These are phyloP conservation scores for Sycophila texana DNA, from an alignment of 2,888 invertebrate genomes.

Conservation along the genomic window DNA sequence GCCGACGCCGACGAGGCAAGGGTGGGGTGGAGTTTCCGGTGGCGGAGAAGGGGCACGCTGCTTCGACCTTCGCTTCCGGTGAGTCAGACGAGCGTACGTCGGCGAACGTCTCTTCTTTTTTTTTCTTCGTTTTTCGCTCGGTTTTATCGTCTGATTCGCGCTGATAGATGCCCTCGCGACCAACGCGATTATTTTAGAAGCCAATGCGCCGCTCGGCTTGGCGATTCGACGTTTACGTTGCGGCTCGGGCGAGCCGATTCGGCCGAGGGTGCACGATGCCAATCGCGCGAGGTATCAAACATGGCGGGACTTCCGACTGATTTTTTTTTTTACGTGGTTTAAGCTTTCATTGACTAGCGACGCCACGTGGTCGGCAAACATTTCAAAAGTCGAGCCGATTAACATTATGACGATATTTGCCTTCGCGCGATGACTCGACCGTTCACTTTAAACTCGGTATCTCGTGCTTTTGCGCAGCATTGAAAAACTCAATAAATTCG, in stretches of 20 bases:
- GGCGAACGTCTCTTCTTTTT: constrained; percentile 10
- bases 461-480: too few species aligned
- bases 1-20: not conserved
- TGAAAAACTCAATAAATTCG: too few species aligned
- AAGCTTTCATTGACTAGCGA: not conserved
- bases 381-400: not conserved
- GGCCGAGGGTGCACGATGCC: not conserved
- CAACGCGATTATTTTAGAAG: not conserved
- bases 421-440: too few species aligned
- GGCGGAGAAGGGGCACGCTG: not conserved
- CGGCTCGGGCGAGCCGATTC: not conserved
- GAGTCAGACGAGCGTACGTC: constrained; percentile 36
- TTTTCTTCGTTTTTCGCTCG: not conserved
- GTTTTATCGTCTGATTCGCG: not conserved
- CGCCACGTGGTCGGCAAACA: constrained; percentile 16
- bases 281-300: not conserved
- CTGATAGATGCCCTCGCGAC: not conserved
- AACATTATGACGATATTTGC: too few species aligned
- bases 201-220: not conserved
- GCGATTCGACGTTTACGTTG: not conserved
- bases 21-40: constrained; percentile 44
- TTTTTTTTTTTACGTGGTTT: constrained; percentile 1
- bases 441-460: too few species aligned
- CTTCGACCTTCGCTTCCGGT: constrained; percentile 32
- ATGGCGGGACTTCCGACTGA: constrained; percentile 37